Evolutionary conservation across 2,797 vertebrate species (phyloP).

Genomic region (Harpagifer antarcticus): DNA sequence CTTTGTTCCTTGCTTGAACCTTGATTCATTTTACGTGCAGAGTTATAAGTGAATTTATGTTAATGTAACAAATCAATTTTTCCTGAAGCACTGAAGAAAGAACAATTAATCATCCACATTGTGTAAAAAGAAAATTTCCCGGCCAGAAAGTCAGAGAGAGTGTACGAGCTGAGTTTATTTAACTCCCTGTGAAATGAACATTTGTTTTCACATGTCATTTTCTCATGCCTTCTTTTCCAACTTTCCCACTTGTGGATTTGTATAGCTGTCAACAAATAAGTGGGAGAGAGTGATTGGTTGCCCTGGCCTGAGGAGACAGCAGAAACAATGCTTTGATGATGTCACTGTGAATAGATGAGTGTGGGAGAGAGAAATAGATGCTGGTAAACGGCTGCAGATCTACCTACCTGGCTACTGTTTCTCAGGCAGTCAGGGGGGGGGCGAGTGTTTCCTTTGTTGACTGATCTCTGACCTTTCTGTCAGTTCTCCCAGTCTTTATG

Average conservation of each 20-base stretch:
- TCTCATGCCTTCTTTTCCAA: background rate
- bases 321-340: conserved; percentile 42
- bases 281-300: conserved; percentile 24
- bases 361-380: background rate
- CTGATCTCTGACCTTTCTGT: conserved; percentile 70
- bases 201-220: conserved; percentile 2
- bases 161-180: conserved; percentile 18
- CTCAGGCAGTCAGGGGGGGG: conserved; percentile 17
- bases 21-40: conserved; percentile 39
- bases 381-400: conserved; percentile 21
- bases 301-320: conserved; percentile 17
- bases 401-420: conserved; percentile 47
- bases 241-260: conserved; percentile 31
- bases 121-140: conserved; percentile 33
- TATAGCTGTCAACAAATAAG: conserved; percentile 11
- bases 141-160: conserved; percentile 8
- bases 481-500: conserved; percentile 58
- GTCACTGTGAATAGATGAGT: background rate
- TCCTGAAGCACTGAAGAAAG: conserved; percentile 39
- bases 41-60: conserved; percentile 41
- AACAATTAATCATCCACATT: conserved; percentile 48
- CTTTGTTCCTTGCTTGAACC: conserved; percentile 68
- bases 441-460: conserved; percentile 63
- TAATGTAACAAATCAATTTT: conserved; percentile 47
- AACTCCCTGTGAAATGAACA: conserved; percentile 27